Base-by-base conservation (phyloP, 2,888 invertebrate genomes). In the Esperia sulphurella region DNA sequence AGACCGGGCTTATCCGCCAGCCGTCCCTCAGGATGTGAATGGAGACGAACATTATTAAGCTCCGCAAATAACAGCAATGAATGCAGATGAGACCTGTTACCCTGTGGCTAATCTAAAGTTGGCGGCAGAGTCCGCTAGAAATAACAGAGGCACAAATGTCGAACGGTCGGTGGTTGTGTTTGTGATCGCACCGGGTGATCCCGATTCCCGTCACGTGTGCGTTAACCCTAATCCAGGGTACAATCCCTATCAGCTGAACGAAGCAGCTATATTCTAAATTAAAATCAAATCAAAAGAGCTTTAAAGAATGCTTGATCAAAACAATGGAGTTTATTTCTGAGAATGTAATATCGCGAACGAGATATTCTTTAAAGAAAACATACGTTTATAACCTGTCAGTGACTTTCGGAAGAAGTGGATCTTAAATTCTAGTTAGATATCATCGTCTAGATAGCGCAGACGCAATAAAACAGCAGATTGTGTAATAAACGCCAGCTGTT, bases 91-190 rank as follows among this genome's bases (percentile, higher is more conserved):
- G 81, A 80, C 73, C 21, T 21, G 21, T 21, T 21, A 5, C 21
- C n/a, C 79, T 78, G 78, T 65, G 58, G 72, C 77, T 65, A 79
- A 76, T 83, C 80, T 83, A 80, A 78, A 80, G 79, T 83, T 80
- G 81, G 82, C 82, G 79, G 74, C 75, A 65, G 69, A 47, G 21
- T 21, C 63, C 57, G 77, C 79, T 80, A 80, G 77, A 84, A 88
- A 87, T 86, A 86, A 79, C 79, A 69, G 58, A 72, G 74, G 61
- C 71, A 76, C 64, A 79, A 79, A 80, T 79, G 83, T 82, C 85
- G 80, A 48, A 79, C 75, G 74, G 66, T 70, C 75, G 75, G 79
- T 73, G 71, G 72, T 62, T 60, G 35, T n/a, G 44, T 58, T 21
- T 59, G 60, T 78, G 79, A 75, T 21, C 71, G 71, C 71, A 71